Evolutionary conservation across 2,888 invertebrate genomes (phyloP).

Genomic region (Sphecodes monilicornis): DNA sequence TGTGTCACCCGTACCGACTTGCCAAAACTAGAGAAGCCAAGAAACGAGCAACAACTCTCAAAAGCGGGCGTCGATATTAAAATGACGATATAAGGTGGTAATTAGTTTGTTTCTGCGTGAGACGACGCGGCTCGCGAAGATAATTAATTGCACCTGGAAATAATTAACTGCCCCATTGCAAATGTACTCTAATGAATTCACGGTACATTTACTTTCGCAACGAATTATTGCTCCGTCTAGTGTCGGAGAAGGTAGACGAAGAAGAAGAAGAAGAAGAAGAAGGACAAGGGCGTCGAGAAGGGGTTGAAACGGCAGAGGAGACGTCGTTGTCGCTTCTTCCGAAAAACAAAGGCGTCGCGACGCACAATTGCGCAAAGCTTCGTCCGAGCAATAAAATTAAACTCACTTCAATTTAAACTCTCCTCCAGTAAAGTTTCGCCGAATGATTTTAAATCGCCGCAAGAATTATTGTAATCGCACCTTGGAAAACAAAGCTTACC

Average conservation of each 20-base stretch:
- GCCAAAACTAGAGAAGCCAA: not conserved
- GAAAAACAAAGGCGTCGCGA: slow-evolving; percentile 46
- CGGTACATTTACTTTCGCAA: slow-evolving; percentile 56
- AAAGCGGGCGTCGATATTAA: slow-evolving; percentile 12
- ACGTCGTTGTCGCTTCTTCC: slow-evolving; percentile 30
- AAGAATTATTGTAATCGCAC: slow-evolving; percentile 48
- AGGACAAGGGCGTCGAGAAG: not conserved
- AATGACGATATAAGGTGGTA: slow-evolving; percentile 21
- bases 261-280: not conserved
- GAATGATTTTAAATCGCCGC: slow-evolving; percentile 51
- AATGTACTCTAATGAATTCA: slow-evolving; percentile 57
- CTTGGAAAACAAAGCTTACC: slow-evolving; percentile 12
- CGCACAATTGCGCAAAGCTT: slow-evolving; percentile 36
- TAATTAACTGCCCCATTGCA: slow-evolving; percentile 56
- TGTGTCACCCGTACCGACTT: not conserved
- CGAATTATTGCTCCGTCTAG: slow-evolving; percentile 49
- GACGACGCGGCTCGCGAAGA: slow-evolving; percentile 36
- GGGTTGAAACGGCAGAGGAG: slow-evolving; percentile 2
- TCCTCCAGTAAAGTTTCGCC: slow-evolving; percentile 35
- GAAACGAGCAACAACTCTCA: not conserved
- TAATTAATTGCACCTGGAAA: slow-evolving; percentile 61
- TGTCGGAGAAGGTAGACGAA: too few relatives aligned
- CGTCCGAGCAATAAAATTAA: slow-evolving; percentile 49
- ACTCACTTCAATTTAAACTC: slow-evolving; percentile 44
- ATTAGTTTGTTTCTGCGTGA: slow-evolving; percentile 40